phyloP scores from a whole-genome alignment of 2,888 invertebrate genomes.

The Allolobophora icterica region DNA sequence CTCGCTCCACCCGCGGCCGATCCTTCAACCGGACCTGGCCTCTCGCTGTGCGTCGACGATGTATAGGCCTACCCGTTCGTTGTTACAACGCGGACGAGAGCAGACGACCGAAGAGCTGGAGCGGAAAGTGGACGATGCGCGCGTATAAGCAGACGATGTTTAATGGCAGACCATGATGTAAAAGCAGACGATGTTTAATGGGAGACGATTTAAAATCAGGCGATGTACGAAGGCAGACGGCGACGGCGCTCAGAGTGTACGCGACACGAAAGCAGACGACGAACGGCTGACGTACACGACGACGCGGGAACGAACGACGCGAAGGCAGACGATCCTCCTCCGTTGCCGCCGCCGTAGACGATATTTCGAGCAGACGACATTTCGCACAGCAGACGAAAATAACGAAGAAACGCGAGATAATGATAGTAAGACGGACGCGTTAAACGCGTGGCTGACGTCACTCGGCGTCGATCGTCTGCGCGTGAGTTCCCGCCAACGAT shows the following conservation, averaged over 20 bases:
- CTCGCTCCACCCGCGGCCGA: background rate
- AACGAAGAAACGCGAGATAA: background rate
- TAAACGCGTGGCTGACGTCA: conserved; percentile 11
- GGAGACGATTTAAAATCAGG: conserved; percentile 11
- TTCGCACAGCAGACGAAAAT: background rate
- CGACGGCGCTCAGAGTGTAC: too few relatives aligned
- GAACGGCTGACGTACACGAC: background rate
- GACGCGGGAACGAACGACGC: background rate
- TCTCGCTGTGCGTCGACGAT: background rate
- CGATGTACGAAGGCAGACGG: background rate
- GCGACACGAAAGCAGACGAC: background rate
- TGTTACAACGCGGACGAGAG: background rate
- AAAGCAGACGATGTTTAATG: conserved; percentile 17
- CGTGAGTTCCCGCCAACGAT: background rate
- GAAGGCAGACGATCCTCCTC: background rate
- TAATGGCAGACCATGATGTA: background rate
- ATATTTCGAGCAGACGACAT: background rate
- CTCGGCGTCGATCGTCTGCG: background rate
- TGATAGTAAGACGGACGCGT: background rate
- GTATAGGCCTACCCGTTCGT: too few relatives aligned
- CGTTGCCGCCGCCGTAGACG: background rate
- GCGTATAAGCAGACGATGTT: conserved; percentile 12
- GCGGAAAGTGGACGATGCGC: background rate
- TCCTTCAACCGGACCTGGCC: background rate
- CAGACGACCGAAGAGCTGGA: background rate